Conservation (phyloP, 2,797 vertebrate genomes). For the Alectoris magna region DNA sequence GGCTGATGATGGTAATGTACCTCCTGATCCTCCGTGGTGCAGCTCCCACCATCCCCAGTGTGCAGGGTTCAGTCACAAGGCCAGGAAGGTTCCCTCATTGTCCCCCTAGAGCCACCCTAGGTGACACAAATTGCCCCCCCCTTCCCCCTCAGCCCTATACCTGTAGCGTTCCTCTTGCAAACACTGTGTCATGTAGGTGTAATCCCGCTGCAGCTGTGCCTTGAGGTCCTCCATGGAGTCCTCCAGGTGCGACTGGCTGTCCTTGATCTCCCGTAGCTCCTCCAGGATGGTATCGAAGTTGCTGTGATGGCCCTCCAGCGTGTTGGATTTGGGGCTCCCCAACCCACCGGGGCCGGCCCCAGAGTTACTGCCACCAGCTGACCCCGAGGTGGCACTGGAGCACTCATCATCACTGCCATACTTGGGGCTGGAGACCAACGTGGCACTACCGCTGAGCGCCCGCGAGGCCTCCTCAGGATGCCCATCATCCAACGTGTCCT, state of each 20-base stretch:
- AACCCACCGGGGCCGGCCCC: slow-evolving; percentile 86
- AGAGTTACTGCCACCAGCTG: slow-evolving; percentile 91
- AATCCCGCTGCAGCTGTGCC: slow-evolving; percentile 93
- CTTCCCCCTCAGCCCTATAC: slow-evolving; percentile 59
- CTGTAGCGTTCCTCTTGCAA: slow-evolving; percentile 97
- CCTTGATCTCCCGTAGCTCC: slow-evolving; percentile 95
- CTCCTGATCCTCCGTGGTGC: fast-evolving
- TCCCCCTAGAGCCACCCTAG: not conserved
- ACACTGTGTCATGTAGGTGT: slow-evolving; percentile 97
- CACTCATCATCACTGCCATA: slow-evolving; percentile 97
- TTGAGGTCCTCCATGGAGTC: slow-evolving; percentile 97
- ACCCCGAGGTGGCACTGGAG: slow-evolving; percentile 93
- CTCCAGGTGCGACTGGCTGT: slow-evolving; percentile 93
- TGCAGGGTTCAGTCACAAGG: not conserved
- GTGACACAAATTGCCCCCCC: not conserved
- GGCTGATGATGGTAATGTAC: not conserved
- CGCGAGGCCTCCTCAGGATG: slow-evolving; percentile 88
- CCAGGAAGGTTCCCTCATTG: fast-evolving
- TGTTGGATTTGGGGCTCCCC: slow-evolving; percentile 90
- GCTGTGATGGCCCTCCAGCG: slow-evolving; percentile 88
- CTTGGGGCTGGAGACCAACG: slow-evolving; percentile 95
- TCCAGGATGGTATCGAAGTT: slow-evolving; percentile 92
- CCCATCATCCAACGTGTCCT: slow-evolving; percentile 90
- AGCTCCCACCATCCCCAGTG: not conserved
- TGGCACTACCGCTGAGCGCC: slow-evolving; percentile 94